phyloP scores from a whole-genome alignment of 2,113 vertebrate genomes.

The Leuciscus idus region DNA sequence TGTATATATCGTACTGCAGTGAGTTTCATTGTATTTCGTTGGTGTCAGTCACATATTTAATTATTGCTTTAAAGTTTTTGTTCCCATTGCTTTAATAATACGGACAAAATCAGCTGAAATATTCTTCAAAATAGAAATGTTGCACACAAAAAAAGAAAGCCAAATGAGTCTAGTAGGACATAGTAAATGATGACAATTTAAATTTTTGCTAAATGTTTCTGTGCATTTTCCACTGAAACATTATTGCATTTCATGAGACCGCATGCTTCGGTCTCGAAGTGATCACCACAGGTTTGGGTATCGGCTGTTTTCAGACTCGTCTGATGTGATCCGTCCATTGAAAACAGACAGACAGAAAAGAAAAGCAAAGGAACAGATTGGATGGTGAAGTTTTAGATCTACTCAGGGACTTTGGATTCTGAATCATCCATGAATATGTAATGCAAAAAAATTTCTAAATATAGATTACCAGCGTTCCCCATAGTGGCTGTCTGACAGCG shows the following conservation, averaged over 20 bases:
- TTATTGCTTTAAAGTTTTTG: too few species aligned
- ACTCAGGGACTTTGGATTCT: constrained; percentile 52
- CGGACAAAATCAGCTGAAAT: too few species aligned
- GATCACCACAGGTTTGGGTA: too few species aligned
- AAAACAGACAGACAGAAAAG: background rate
- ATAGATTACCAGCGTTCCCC: constrained; percentile 55
- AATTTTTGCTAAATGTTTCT: background rate
- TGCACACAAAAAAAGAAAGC: background rate
- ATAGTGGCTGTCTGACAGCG: constrained; percentile 50
- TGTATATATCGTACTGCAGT: too few species aligned
- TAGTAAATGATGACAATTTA: background rate
- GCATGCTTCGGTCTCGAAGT: background rate
- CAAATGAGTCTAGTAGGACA: background rate
- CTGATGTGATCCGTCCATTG: background rate
- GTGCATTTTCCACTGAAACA: background rate
- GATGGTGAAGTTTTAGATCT: constrained; percentile 40
- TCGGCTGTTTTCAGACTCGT: constrained; percentile 1
- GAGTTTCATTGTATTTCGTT: too few species aligned
- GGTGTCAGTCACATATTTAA: too few species aligned
- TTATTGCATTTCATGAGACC: background rate
- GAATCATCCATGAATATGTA: constrained; percentile 61
- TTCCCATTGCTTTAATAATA: too few species aligned
- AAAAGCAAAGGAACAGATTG: constrained; percentile 29
- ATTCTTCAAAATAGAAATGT: too few species aligned
- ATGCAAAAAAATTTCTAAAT: constrained; percentile 56